Evolutionary conservation across 2,797 vertebrate species (phyloP).

Genomic region (Rhabdophis nuchalis): DNA sequence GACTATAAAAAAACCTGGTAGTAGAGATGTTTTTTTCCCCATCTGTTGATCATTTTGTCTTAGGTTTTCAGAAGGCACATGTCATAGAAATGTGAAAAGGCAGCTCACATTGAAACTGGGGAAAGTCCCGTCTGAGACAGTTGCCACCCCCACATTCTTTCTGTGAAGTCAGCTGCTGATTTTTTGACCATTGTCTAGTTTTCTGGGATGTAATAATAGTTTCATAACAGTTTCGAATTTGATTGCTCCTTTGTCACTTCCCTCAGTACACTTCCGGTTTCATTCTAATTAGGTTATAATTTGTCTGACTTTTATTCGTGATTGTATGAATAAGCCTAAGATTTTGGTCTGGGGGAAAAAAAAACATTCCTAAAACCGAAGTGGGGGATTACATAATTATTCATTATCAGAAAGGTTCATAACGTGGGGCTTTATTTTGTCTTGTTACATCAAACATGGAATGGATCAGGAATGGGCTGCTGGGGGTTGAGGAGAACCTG

Average conservation of each 20-base stretch:
- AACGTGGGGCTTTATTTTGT: not conserved
- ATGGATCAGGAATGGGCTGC: no score
- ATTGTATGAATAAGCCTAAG: not conserved
- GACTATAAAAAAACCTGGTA: constrained; percentile 26
- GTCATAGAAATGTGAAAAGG: not conserved
- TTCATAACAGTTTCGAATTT: not conserved
- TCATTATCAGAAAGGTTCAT: not conserved
- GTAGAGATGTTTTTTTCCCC: constrained; percentile 39
- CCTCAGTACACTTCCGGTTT: not conserved
- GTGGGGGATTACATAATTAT: not conserved
- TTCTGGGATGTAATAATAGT: not conserved
- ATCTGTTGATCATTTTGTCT: constrained; percentile 31
- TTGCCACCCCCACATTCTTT: not conserved
- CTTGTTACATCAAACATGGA: not conserved
- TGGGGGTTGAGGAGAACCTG: no score
- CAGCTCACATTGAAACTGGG: not conserved
- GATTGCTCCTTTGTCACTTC: no score
- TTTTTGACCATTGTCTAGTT: not conserved
- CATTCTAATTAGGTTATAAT: not conserved
- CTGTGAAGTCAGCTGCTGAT: not conserved
- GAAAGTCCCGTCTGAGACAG: not conserved
- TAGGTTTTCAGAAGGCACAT: not conserved
- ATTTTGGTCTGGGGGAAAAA: not conserved
- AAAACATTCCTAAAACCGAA: not conserved
- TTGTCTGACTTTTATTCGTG: not conserved